Conservation (phyloP, 2,888 invertebrate genomes). For the Drosophila anomalata region DNA sequence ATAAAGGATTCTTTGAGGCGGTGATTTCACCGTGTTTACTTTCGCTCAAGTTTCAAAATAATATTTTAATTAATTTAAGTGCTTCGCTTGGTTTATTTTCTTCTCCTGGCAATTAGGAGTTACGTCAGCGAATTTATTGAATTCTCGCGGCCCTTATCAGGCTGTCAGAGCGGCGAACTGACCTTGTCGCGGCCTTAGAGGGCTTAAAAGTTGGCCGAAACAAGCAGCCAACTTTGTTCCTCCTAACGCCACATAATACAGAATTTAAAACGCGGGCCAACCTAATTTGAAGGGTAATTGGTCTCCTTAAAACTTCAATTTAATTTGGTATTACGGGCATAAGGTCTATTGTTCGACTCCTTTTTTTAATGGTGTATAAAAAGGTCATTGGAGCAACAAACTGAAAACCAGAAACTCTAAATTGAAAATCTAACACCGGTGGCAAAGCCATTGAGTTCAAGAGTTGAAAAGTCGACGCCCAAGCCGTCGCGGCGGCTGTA, state of each 20-base stretch:
- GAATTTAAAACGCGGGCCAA: neutral
- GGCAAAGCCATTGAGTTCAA: constrained; percentile 52
- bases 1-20: constrained; percentile 55
- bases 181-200: constrained; percentile 36
- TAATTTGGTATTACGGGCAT: too few relatives aligned
- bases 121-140: constrained; percentile 71
- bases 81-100: constrained; percentile 71
- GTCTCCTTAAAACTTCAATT: too few relatives aligned
- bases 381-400: constrained; percentile 67
- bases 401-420: constrained; percentile 45
- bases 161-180: constrained; percentile 16
- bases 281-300: neutral
- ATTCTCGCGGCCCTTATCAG: constrained; percentile 42
- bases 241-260: constrained; percentile 33
- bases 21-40: constrained; percentile 52
- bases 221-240: neutral
- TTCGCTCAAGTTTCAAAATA: constrained; percentile 53
- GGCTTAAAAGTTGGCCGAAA: constrained; percentile 23
- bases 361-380: neutral
- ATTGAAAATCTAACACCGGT: constrained; percentile 72
- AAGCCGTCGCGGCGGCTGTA: constrained; percentile 62
- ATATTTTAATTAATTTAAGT: constrained; percentile 74
- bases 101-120: constrained; percentile 57
- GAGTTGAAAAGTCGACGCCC: constrained; percentile 67
- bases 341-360: neutral